Base-by-base conservation (phyloP, 2,888 invertebrate species). In the Idaea aversata region DNA sequence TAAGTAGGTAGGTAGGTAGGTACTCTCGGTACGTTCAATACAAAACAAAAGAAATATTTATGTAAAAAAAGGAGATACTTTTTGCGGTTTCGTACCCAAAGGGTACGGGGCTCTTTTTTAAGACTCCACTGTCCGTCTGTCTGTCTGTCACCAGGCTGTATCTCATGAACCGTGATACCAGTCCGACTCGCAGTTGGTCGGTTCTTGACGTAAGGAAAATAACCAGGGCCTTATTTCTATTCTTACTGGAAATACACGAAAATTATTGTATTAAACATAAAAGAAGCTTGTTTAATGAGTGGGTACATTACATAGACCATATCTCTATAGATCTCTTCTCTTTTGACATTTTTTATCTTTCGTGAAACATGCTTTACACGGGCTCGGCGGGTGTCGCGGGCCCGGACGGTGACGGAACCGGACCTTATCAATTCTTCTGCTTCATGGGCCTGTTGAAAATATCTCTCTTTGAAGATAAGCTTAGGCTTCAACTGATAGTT, bases 381-480 rank as follows among this genome's bases (percentile, higher is more conserved):
- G 63, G 47, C 47, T 47, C 10, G 47, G 47, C 13, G 65, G 36
- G 47, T 59, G 63, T 58, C 61, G n/a, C 64, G 67, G 59, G 65
- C 62, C 64, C 64, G 5, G 58, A 25, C 25, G 25, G 25, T 25
- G 65, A 63, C 63, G 64, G 13, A 3, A 67, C 65, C 65, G 70
- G 68, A 68, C 68, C 70, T 71, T 72, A 72, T 74, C 72, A 71
- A 67, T 72, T 72, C 70, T 74, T 74, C 69, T 70, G 71, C 70
- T 69, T 62, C 60, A 63, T 64, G 68, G 69, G 59, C 63, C 67
- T 65, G 64, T 65, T 67, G 67, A 72, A 72, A 73, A 68, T 67
- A 59, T 34, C 34, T 59, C 59, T 59, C 59, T 59, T 59, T 59
- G 59, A 59, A 34, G 16, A 25, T 25, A 25, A 59, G 34, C 34